A percentile compares a stretch with the other conserved stretches of the same genome.
phyloP scores from a whole-genome alignment of 1,140 invertebrate species.

The Acromyrmex echinatior region DNA sequence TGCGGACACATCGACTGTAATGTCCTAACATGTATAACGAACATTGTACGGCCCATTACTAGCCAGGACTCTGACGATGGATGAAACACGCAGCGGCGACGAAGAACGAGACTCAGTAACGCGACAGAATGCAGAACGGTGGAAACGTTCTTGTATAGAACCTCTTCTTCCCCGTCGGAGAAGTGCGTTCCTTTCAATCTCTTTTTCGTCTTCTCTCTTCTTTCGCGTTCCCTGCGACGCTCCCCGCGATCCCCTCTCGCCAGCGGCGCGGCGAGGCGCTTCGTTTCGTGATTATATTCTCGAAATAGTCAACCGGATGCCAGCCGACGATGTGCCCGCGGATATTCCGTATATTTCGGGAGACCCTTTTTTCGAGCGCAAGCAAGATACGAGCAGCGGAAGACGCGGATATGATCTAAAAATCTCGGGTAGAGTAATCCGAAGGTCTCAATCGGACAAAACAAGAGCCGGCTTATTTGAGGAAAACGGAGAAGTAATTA shows the following conservation, averaged over 20 bases:
- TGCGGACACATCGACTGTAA: constrained; percentile 10
- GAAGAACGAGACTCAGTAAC: constrained; percentile 74
- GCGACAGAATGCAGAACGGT: constrained; percentile 79
- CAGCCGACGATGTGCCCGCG: constrained; percentile 72
- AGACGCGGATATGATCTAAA: constrained; percentile 54
- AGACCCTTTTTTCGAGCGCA: constrained; percentile 78
- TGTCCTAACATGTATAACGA: constrained; percentile 41
- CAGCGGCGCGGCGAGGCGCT: constrained; percentile 44
- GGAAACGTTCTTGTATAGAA: constrained; percentile 74
- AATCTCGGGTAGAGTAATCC: neutral
- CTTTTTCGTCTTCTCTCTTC: constrained; percentile 67
- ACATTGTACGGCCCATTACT: constrained; percentile 63
- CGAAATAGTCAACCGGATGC: constrained; percentile 86
- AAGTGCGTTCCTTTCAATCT: constrained; percentile 59
- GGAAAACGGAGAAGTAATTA: constrained; percentile 8
- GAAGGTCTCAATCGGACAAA: neutral
- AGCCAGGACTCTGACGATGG: neutral
- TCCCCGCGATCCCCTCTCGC: constrained; percentile 35
- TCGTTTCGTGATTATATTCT: constrained; percentile 83
- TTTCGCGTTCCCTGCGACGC: constrained; percentile 62
- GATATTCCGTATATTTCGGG: constrained; percentile 83
- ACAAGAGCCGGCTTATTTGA: neutral
- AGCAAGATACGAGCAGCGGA: constrained; percentile 67
- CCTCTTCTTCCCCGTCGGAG: constrained; percentile 51
- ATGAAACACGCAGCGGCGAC: constrained; percentile 34